A percentile compares a stretch with the other conserved stretches of the same genome.
Conservation (phyloP, 1,140 invertebrate genomes). For the Gonioctena quinquepunctata region DNA sequence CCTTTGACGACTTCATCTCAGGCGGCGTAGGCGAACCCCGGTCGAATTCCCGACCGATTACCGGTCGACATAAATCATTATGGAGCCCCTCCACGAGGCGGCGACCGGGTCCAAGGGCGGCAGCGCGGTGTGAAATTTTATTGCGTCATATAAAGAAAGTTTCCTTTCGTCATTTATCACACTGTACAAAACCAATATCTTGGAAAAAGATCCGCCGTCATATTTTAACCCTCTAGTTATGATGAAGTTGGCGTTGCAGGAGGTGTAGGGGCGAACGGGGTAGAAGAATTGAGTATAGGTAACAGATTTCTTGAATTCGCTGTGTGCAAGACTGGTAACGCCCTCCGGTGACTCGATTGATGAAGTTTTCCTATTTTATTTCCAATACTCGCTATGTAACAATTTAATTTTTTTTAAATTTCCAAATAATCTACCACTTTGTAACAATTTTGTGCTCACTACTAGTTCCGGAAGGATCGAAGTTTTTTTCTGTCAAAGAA, state of each 20-base stretch:
- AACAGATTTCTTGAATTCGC: too few species aligned
- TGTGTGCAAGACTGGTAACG: too few species aligned
- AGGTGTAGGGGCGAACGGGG: not conserved
- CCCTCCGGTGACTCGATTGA: too few species aligned
- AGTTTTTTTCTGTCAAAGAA: too few species aligned
- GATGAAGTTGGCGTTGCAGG: not conserved
- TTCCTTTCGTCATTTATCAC: conserved; percentile 28
- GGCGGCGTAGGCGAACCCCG: not conserved
- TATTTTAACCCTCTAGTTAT: conserved; percentile 16
- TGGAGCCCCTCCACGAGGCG: conserved; percentile 2
- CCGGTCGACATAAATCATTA: conserved; percentile 22
- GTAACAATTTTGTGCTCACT: too few species aligned
- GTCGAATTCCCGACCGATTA: conserved; percentile 1
- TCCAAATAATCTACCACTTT: too few species aligned
- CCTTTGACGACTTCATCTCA: not conserved
- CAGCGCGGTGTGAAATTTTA: conserved; percentile 33
- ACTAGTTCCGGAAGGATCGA: too few species aligned
- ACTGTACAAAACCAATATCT: conserved; percentile 33
- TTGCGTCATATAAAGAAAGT: conserved; percentile 35
- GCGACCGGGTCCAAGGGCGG: conserved; percentile 1
- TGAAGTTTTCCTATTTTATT: too few species aligned
- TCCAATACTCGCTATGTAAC: too few species aligned
- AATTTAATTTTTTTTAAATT: too few species aligned
- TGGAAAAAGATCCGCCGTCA: conserved; percentile 3
- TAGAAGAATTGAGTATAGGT: not conserved